These are phyloP conservation scores for Morbakka virulenta DNA, from an alignment of 30 jellyfish, hydroid and myxozoan genomes.

Conservation along the genomic window DNA sequence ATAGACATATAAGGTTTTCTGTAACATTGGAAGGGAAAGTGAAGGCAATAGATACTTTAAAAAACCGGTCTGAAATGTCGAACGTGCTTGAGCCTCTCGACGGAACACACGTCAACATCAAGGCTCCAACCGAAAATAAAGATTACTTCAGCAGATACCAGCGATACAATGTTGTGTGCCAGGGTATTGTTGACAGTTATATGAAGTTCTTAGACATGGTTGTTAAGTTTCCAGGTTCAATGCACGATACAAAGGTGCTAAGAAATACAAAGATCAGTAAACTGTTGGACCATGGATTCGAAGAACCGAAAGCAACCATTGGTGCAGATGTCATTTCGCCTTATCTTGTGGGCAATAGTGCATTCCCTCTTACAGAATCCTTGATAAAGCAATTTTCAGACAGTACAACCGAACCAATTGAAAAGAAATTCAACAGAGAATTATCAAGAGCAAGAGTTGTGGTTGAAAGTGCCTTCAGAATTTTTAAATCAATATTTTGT, in stretches of 20 bases:
- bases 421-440: conserved; percentile 15
- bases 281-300: conserved; percentile 3
- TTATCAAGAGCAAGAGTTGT: too few species aligned
- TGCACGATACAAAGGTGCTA: neutral
- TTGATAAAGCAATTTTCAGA: conserved; percentile 7
- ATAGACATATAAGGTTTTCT: too few species aligned
- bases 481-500: too few species aligned
- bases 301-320: neutral
- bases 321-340: neutral
- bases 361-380: conserved; percentile 12
- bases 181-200: neutral
- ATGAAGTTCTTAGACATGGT: neutral
- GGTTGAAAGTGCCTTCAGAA: too few species aligned
- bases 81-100: conserved; percentile 36
- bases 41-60: conserved; percentile 8
- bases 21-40: too few species aligned
- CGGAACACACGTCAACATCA: conserved; percentile 22
- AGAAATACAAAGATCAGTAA: neutral
- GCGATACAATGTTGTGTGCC: conserved; percentile 10
- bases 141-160: conserved; percentile 31
- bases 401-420: conserved; percentile 1
- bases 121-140: neutral
- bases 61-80: conserved; percentile 12
- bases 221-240: neutral
- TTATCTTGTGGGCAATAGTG: conserved; percentile 20